Evolutionary conservation across 2,113 vertebrate species (phyloP).

Genomic region (Microtus oregoni): DNA sequence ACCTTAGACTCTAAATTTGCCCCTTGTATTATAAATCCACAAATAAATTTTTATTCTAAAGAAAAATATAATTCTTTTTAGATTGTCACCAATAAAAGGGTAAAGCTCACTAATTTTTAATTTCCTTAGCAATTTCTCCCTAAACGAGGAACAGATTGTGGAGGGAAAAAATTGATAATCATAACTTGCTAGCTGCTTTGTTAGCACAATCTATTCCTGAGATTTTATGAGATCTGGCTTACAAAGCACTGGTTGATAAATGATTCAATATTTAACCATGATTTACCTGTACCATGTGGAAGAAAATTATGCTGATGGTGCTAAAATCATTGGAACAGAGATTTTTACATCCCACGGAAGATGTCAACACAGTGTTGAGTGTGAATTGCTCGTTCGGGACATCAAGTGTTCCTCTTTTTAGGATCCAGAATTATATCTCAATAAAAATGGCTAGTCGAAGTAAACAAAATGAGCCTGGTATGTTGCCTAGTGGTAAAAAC

Average conservation of each 20-base stretch:
- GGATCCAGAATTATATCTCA: conserved; percentile 63
- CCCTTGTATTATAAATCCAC: neutral
- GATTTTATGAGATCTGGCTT: conserved; percentile 77
- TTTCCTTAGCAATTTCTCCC: conserved; percentile 65
- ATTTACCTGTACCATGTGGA: conserved; percentile 85
- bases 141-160: conserved; percentile 74
- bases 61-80: conserved; percentile 21
- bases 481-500: conserved; percentile 48
- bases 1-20: neutral
- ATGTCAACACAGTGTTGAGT: conserved; percentile 79
- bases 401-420: conserved; percentile 79
- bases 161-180: conserved; percentile 67
- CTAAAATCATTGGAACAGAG: conserved; percentile 80
- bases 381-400: conserved; percentile 82
- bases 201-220: conserved; percentile 71
- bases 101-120: conserved; percentile 72
- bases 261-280: conserved; percentile 85
- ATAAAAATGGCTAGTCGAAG: conserved; percentile 68
- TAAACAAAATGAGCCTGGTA: conserved; percentile 57
- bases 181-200: conserved; percentile 74
- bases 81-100: conserved; percentile 36
- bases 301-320: conserved; percentile 85
- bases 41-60: conserved; percentile 55
- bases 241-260: conserved; percentile 83
- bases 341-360: conserved; percentile 80